phyloP scores from a whole-genome alignment of 2,113 vertebrate genomes.

The Progne subis region DNA sequence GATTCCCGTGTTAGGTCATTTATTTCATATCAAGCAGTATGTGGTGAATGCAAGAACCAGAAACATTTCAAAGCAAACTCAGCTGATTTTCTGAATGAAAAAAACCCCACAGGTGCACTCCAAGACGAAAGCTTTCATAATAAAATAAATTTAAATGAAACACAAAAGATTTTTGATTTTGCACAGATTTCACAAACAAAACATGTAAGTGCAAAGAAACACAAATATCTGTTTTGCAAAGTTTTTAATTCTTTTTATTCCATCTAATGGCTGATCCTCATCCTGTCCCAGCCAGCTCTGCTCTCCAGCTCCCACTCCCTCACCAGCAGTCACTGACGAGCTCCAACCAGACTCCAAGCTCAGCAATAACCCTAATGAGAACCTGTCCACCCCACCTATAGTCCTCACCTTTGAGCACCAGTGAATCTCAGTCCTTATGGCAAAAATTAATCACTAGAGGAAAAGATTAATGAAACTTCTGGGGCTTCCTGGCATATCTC shows the following conservation, averaged over 20 bases:
- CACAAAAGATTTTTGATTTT: neutral
- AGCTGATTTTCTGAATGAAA: neutral
- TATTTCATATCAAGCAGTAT: conserved; percentile 42
- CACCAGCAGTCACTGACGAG: neutral
- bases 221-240: fast-evolving
- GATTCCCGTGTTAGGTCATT: conserved; percentile 31
- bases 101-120: neutral
- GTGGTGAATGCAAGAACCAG: conserved; percentile 28
- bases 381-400: neutral
- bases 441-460: neutral
- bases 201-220: neutral
- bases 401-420: neutral
- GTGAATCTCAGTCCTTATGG: neutral
- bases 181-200: neutral
- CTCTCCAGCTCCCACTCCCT: neutral
- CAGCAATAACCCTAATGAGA: neutral
- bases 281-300: neutral
- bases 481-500: fast-evolving
- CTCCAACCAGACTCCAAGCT: neutral
- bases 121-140: neutral
- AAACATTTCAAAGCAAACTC: conserved; percentile 38
- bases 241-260: neutral
- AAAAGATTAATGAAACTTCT: neutral
- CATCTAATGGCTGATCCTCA: neutral
- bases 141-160: neutral